A percentile compares a stretch with the other conserved stretches of the same genome.
Conservation (phyloP, 2,797 vertebrate species). For the Anabacerthia variegaticeps region DNA sequence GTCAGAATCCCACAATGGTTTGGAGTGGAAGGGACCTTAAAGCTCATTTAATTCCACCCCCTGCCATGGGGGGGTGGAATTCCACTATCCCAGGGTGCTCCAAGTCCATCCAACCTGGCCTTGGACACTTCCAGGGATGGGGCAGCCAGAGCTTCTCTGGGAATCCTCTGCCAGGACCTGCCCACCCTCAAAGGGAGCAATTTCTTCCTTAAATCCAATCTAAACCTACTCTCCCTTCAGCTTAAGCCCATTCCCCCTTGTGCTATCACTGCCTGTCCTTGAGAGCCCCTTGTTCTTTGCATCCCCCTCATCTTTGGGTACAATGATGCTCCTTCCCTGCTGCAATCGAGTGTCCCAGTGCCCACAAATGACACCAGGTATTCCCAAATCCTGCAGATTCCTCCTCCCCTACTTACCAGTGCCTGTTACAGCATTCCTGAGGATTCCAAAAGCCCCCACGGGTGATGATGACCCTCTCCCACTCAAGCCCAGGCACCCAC, state of each 20-base stretch:
- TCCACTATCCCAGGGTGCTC: background rate
- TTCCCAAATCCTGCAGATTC: background rate
- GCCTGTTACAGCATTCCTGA: background rate
- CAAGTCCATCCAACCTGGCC: background rate
- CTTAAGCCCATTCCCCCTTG: background rate
- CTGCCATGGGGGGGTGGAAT: background rate
- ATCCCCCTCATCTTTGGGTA: rapidly evolving
- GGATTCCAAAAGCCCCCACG: background rate
- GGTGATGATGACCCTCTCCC: background rate
- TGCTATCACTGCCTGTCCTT: background rate
- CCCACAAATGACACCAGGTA: rapidly evolving
- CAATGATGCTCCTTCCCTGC: rapidly evolving
- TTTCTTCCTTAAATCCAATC: rapidly evolving
- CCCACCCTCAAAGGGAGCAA: rapidly evolving
- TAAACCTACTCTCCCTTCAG: too few relatives aligned
- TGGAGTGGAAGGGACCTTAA: background rate
- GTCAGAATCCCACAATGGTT: rapidly evolving
- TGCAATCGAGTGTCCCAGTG: rapidly evolving
- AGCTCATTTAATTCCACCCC: rapidly evolving
- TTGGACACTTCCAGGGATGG: background rate
- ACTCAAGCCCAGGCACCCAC: rapidly evolving
- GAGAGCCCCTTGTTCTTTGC: background rate
- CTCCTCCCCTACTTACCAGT: background rate
- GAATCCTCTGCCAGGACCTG: background rate
- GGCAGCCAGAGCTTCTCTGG: background rate